Percentiles rank a stretch among this genome's conserved stretches.
Evolutionary conservation across 2,113 vertebrate genomes (phyloP).

Genomic region (Phycodurus eques): DNA sequence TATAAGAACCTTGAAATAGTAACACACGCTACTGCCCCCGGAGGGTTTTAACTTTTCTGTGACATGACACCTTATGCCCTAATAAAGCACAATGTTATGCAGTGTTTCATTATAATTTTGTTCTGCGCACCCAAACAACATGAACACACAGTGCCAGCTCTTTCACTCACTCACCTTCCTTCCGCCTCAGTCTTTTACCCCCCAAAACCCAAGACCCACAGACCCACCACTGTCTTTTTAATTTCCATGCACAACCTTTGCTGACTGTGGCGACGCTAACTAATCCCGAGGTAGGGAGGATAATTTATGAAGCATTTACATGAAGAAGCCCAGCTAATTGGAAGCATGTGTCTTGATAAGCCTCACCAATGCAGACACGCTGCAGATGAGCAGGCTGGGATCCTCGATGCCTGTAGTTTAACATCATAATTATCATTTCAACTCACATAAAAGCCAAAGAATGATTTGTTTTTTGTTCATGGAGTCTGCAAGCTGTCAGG

Average conservation of each 20-base stretch:
- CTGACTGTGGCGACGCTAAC: slow-evolving; percentile 98
- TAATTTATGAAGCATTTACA: slow-evolving; percentile 99
- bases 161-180: slow-evolving; percentile 8
- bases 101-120: slow-evolving; percentile 8
- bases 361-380: slow-evolving; percentile 81
- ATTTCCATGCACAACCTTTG: slow-evolving; percentile 81
- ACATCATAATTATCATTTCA: slow-evolving; percentile 42
- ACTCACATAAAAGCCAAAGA: slow-evolving; percentile 7
- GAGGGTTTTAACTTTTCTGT: slow-evolving; percentile 13
- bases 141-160: slow-evolving; percentile 1
- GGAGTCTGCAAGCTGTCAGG: not conserved
- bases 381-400: slow-evolving; percentile 78
- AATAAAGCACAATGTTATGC: slow-evolving; percentile 19
- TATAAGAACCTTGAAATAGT: not conserved
- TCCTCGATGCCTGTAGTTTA: slow-evolving; percentile 33
- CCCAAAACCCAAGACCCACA: slow-evolving; percentile 4
- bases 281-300: slow-evolving; percentile 93
- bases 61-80: slow-evolving; percentile 17
- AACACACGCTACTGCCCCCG: not conserved
- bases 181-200: slow-evolving; percentile 1
- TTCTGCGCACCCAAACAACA: slow-evolving; percentile 4
- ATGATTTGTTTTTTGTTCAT: not conserved
- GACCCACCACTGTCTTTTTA: slow-evolving; percentile 71
- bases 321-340: slow-evolving; percentile 99
- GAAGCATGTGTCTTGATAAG: slow-evolving; percentile 98